Base-by-base conservation (phyloP, 1,140 invertebrate species). In the Zaprionus lachaisei region DNA sequence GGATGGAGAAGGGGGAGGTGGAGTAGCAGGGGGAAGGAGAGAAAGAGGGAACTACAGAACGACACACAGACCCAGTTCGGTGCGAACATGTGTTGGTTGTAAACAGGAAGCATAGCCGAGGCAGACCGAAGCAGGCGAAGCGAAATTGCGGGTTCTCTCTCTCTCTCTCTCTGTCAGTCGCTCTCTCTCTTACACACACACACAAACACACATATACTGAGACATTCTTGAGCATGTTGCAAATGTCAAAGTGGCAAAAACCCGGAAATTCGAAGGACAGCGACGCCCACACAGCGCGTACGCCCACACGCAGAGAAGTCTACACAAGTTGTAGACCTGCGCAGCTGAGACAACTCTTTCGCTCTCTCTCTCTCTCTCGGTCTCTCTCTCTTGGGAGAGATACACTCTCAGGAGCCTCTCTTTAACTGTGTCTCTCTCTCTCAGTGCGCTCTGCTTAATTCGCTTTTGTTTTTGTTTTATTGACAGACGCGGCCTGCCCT, bases 221-320 rank as follows among this genome's bases (percentile, higher is more conserved):
- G 20, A 51, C 22, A 51, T 20, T 41, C 57, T 73, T 63, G 67
- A 86, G 78, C 84, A 84, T 87, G 84, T 90, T 89, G 84, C 84
- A 90, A 90, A 90, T 90, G 85, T 90, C 85, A 90, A 90, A 90
- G 85, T 91, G 68, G 80, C 85, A 90, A 89, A 89, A 87, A 90
- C 85, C 85, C 82, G 85, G 85, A 90, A 90, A 90, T 90, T 90
- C 85, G 85, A 90, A 90, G 86, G 85, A 89, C 85, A 90, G 75
- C 66, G 80, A 81, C 84, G 81, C 84, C 84, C 84, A 89, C 83
- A 72, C 68, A 44, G 24, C 31, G 17, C 31, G 5, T 28, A 22
- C 63, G 54, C 58, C 66, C 57, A 78, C 67, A 63, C 73, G 37
- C 49, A 68, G 15, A 58, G 26, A 77, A 77, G 37, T 77, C 75